phyloP scores from a whole-genome alignment of 2,888 invertebrate species.

The Synergus laeviventris region DNA sequence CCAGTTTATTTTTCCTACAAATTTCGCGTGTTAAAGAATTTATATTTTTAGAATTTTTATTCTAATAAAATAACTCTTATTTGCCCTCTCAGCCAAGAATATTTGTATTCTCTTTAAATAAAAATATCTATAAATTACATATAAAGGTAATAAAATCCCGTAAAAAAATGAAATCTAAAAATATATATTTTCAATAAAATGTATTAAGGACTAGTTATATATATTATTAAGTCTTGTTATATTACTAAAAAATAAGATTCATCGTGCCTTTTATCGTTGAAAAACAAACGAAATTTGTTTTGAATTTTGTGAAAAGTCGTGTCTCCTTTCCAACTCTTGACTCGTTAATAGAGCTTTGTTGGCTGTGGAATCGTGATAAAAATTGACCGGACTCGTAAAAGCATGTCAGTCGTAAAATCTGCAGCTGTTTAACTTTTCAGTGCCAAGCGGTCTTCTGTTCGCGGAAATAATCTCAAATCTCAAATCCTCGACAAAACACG shows the following conservation, averaged over 20 bases:
- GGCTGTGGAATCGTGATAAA: slow-evolving; percentile 34
- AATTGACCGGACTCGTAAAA: slow-evolving; percentile 38
- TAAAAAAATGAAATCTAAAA: no score
- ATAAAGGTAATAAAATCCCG: background rate
- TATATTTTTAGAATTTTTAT: background rate
- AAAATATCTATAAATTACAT: background rate
- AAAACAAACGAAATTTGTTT: slow-evolving; percentile 1
- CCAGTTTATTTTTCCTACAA: background rate
- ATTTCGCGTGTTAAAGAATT: background rate
- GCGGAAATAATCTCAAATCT: slow-evolving; percentile 21
- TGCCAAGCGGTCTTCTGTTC: slow-evolving; percentile 41
- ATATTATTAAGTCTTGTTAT: background rate
- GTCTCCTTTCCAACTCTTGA: background rate
- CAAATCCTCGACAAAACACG: slow-evolving; percentile 22
- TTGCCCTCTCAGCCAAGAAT: background rate
- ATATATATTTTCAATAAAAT: no score
- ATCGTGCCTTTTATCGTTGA: background rate
- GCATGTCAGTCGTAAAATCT: slow-evolving; percentile 42
- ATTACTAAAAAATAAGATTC: background rate
- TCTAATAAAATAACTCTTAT: background rate
- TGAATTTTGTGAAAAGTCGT: background rate
- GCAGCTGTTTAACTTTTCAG: slow-evolving; percentile 43
- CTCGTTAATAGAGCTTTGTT: slow-evolving; percentile 37
- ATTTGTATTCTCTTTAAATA: background rate
- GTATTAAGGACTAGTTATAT: no score